Evolutionary conservation across 2,113 vertebrate species (phyloP), one percentile per base, ranked within the genome.

Genomic region (Nothocercus julius): DNA sequence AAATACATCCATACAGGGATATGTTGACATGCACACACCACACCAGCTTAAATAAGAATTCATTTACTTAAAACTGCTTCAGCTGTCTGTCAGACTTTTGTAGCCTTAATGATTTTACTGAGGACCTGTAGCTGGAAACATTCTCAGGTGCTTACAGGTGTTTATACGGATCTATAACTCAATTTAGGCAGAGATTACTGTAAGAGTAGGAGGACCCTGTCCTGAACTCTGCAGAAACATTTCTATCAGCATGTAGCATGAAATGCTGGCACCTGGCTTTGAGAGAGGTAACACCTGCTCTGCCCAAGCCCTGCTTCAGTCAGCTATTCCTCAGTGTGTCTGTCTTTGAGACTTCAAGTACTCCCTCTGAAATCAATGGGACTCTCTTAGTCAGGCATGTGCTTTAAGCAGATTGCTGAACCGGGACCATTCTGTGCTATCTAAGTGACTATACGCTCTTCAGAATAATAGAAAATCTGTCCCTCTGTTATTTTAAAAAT

Each of bases 381-480:
- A 79, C 0, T 1, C 34, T 44, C 47, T 91, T 87, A 85, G 64
- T 86, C 80, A 82, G 88, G 32, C 42, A 49, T 67, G 58, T 82
- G 56, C 49, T 93, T 77, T 77, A 89, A 66, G 75, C 20, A 89
- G 75, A 92, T 87, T 83, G 91, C 66, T 94, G 74, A 92, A 84
- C 70, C 91, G 92, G 89, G 91, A 94, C 77, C 58, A 69, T 64
- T 96, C 59, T 85, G 67, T 47, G 73, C 62, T 49, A 76, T 1
- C 38, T 88, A 89, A 92, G 92, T 73, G 81, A 79, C 74, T 82
- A 44, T 54, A 82, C 4, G 6, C 40, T 64, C 49, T 89, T 88
- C 78, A 77, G 38, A 45, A 92, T 82, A 95, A 93, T 80, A 70
- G 54, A 82, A 87, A 94, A 97, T 95, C 83, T 89, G 83, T 84